A percentile compares a stretch with the other conserved stretches of the same genome.
These are phyloP conservation scores for Antennarius striatus DNA, from an alignment of 2,113 vertebrate species.

Conservation along the genomic window DNA sequence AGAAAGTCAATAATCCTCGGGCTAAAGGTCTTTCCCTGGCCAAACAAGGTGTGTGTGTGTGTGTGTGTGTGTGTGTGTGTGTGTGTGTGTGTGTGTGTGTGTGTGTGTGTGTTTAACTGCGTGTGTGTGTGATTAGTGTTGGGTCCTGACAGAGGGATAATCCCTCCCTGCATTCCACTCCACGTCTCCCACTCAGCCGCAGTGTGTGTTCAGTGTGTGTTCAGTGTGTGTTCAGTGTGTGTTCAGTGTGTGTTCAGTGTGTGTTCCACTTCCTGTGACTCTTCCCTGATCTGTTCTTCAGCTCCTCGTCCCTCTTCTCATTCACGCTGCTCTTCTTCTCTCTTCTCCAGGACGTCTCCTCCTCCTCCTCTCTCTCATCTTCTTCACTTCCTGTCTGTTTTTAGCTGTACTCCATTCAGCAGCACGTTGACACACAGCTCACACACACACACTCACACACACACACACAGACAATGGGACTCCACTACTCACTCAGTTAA, in stretches of 20 bases:
- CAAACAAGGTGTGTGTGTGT: conserved; percentile 6
- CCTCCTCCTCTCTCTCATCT: background rate
- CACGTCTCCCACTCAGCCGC: conserved; percentile 12
- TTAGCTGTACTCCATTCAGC: conserved; percentile 21
- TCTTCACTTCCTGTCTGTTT: conserved; percentile 6
- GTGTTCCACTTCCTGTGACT: background rate
- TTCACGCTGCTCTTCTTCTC: background rate
- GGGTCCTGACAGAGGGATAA: conserved; percentile 49
- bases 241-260: conserved; percentile 8
- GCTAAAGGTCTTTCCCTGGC: conserved; percentile 55
- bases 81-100: background rate
- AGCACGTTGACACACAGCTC: background rate
- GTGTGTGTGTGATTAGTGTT: conserved; percentile 19
- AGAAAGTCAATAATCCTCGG: conserved; percentile 59
- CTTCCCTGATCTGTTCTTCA: conserved; percentile 5
- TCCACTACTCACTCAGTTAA: conserved; percentile 36
- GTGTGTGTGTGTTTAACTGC: background rate
- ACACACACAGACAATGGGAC: conserved; percentile 23
- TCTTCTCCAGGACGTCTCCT: background rate
- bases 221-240: conserved; percentile 1
- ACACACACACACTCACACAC: conserved; percentile 13
- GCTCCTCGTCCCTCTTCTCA: background rate
- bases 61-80: too few relatives aligned
- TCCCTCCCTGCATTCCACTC: conserved; percentile 48
- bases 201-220: conserved; percentile 2